A percentile compares a stretch with the other conserved stretches of the same genome.
Evolutionary conservation across 2,113 vertebrate species (phyloP).

Genomic region (rat (Rattus norvegicus)): DNA sequence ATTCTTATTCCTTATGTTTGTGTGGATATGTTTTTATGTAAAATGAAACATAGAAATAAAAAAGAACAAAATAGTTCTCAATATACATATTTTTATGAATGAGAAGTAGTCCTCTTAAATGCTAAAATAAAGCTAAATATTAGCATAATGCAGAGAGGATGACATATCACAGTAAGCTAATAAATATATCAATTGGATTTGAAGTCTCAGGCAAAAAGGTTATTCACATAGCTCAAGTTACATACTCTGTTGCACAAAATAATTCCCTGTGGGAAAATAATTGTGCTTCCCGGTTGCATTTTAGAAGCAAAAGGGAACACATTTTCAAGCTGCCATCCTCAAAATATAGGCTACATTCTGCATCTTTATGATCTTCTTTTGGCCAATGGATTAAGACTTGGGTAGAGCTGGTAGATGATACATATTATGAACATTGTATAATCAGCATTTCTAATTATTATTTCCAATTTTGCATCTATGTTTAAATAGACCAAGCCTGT

Average conservation of each 20-base stretch:
- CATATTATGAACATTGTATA: background rate
- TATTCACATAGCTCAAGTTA: background rate
- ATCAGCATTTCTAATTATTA: background rate
- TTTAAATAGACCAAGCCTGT: slow-evolving; percentile 14
- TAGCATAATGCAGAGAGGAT: background rate
- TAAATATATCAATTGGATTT: background rate
- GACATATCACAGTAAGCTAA: background rate
- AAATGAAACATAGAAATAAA: slow-evolving; percentile 18
- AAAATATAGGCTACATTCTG: background rate
- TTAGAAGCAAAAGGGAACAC: background rate
- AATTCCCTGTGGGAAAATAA: background rate
- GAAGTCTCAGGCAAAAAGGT: background rate
- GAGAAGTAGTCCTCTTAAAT: background rate
- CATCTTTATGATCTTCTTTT: background rate
- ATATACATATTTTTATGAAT: background rate
- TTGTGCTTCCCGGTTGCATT: background rate
- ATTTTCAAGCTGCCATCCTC: background rate
- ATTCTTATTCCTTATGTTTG: background rate
- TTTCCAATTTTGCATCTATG: background rate
- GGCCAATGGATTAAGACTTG: background rate
- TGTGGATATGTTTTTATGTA: background rate
- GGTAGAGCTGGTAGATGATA: background rate
- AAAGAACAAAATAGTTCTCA: background rate
- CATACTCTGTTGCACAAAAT: background rate
- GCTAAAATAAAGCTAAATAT: background rate